A percentile compares a stretch with the other conserved stretches of the same genome.
Conservation (phyloP, 1,140 invertebrate species). For the Drosophila lacteicornis region DNA sequence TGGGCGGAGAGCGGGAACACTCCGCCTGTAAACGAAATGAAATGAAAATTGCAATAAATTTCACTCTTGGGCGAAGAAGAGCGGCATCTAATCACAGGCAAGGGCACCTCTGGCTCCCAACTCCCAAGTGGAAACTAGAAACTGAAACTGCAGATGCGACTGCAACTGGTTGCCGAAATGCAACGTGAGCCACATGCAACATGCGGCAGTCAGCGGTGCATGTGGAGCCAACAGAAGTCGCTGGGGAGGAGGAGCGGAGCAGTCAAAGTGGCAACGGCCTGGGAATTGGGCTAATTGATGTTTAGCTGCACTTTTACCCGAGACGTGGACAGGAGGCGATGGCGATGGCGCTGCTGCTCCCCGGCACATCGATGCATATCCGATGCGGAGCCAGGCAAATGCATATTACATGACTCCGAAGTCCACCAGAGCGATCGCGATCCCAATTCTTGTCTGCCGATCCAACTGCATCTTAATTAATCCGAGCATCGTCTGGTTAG, state of each 20-base stretch:
- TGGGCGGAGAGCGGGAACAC: conserved; percentile 20
- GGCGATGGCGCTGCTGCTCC: conserved; percentile 9
- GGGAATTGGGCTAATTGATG: conserved; percentile 84
- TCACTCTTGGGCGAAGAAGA: conserved; percentile 76
- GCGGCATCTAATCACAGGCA: conserved; percentile 74
- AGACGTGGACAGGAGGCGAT: conserved; percentile 62
- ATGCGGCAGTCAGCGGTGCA: conserved; percentile 10
- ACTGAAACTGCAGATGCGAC: conserved; percentile 23
- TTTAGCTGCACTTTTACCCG: conserved; percentile 82
- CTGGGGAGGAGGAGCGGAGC: conserved; percentile 18
- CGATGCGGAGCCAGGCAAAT: conserved; percentile 33
- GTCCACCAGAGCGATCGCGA: conserved; percentile 9
- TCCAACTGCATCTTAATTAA: conserved; percentile 74
- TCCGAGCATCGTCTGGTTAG: conserved; percentile 13
- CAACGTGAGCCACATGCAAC: conserved; percentile 78
- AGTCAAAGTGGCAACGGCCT: conserved; percentile 68
- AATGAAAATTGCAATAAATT: conserved; percentile 79
- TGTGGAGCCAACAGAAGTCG: conserved; percentile 57
- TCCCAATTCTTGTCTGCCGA: conserved; percentile 41
- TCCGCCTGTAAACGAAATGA: conserved; percentile 66
- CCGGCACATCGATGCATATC: conserved; percentile 53
- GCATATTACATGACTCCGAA: conserved; percentile 61
- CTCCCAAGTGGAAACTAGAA: background rate
- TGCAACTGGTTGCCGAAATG: conserved; percentile 65
- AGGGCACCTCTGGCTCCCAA: conserved; percentile 45